Evolutionary conservation across 2,113 vertebrate species (phyloP).

Genomic region (Pseudorasbora parva): DNA sequence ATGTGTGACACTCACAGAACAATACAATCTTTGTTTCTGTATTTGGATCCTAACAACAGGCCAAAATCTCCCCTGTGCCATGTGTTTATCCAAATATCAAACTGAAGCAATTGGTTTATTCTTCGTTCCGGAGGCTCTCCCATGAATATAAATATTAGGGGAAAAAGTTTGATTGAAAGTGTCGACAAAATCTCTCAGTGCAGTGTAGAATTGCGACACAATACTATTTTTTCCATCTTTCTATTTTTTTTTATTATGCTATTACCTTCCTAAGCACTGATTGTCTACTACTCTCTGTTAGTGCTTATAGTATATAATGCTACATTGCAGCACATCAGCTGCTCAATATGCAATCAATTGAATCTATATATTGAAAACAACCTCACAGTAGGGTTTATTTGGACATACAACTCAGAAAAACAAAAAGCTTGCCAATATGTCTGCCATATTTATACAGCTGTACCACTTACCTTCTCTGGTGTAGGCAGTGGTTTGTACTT

Average conservation of each 20-base stretch:
- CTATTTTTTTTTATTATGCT: not conserved
- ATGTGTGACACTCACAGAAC: not conserved
- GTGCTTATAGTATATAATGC: too few species aligned
- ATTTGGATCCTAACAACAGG: not conserved
- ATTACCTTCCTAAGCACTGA: not conserved
- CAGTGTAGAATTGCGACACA: not conserved
- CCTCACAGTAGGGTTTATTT: slow-evolving; percentile 30
- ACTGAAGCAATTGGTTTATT: not conserved
- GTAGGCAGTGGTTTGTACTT: slow-evolving; percentile 34
- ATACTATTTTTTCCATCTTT: not conserved
- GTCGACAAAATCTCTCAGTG: not conserved
- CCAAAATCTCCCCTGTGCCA: slow-evolving; percentile 4
- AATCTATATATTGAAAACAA: not conserved
- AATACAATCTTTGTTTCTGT: not conserved
- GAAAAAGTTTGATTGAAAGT: not conserved
- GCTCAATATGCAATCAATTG: not conserved
- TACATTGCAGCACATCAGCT: not conserved
- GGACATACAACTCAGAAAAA: not conserved
- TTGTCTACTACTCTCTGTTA: not conserved
- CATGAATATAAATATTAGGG: not conserved
- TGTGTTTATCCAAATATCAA: slow-evolving; percentile 27
- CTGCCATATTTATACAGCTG: slow-evolving; percentile 51
- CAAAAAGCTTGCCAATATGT: slow-evolving; percentile 8
- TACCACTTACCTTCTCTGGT: slow-evolving; percentile 48
- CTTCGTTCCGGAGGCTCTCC: not conserved